Evolutionary conservation across 2,888 invertebrate species (phyloP), one percentile per base, ranked within the genome.

Genomic region (Drosophila rubida): DNA sequence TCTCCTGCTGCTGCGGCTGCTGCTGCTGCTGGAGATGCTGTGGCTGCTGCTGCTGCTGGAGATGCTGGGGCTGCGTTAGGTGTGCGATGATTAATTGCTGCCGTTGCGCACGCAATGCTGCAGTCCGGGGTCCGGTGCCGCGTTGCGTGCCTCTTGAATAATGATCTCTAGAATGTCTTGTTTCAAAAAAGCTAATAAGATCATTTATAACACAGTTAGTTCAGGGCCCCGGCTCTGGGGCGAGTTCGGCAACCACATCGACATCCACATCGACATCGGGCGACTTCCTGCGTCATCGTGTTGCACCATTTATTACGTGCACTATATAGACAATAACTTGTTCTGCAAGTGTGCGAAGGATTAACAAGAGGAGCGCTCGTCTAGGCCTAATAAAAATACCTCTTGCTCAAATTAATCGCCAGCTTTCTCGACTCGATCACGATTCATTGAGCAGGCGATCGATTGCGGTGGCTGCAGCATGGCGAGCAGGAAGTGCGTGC

Each of bases 191-290:
- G 75, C 87, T 88, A 89, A 89, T 88, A 89, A 89, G 89, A 88
- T 89, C 89, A 89, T 89, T 89, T 89, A 87, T 89, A 88, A 88
- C 85, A 78, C 80, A 84, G 87, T 87, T 80, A 80, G 79, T 78
- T 80, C 66, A 69, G 74, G 35, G 30, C 11, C 11, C 25, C 25
- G 6, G 25, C 5, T 25, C 25, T 25, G 25, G 25, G 5, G 19
- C 19, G 19, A 19, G 19, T 19, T 19, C 19, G 1, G 19, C 19
- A 19, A 2, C 19, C 19, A 1, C 19, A 19, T 2, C 19, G 2
- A 19, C 19, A 19, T 59, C 68, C 63, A 60, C 55, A 45, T 44
- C 57, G 66, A 14, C 45, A 46, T 14, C 27, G 25, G 8, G 75
- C 70, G 35, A 82, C 77, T 83, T 83, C 84, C 80, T 81, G 73